Evolutionary conservation across 2,113 vertebrate genomes (phyloP), one percentile per base, ranked within the genome.

Genomic region (Chlamydotis undulata): DNA sequence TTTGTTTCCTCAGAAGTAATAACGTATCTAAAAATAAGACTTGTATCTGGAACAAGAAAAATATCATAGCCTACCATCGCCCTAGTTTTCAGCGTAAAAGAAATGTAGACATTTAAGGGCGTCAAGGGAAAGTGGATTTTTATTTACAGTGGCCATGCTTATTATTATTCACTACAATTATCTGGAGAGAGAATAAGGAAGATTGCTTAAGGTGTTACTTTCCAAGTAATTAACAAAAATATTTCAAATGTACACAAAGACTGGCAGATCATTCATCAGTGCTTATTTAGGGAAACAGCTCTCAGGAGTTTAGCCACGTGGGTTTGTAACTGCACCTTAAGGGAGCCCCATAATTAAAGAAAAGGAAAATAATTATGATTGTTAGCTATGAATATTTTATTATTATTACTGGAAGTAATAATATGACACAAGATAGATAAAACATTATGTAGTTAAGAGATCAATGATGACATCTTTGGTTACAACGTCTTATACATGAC

Each of bases 1-100:
- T 92, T 94, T 93, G 69, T 95, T 89, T 95, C 86, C 80, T 92
- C 86, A 89, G 91, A 65, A 91, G 70, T 94, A 96, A 95, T 95
- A 94, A 91, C 0, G 1, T 82, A 79, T 89, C 96, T 94, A 95
- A 97, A 96, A 95, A 95, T 89, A 96, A 91, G 53, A 55, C 92
- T 93, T 47, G 4, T 84, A 91, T 96, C 61, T 75, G 75, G 87
- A 96, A 90, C 52, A 75, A 79, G 78, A 95, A 95, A 93, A 93
- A 82, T 92, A 93, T 56, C 78, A 53, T 79, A 95, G 57, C 65
- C 45, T 93, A 63, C 83, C 64, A 87, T 61, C 7, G 19, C 77
- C 81, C 89, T 95, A 82, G n/a, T 74, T 93, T 96, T 91, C 11
- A 4, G 50, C 59, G 79, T 55, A 70, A 81, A 94, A 94, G 63